Evolutionary conservation across 2,797 vertebrate species (phyloP), one percentile per base, ranked within the genome.

Genomic region (Mormyrops attenuatus): DNA sequence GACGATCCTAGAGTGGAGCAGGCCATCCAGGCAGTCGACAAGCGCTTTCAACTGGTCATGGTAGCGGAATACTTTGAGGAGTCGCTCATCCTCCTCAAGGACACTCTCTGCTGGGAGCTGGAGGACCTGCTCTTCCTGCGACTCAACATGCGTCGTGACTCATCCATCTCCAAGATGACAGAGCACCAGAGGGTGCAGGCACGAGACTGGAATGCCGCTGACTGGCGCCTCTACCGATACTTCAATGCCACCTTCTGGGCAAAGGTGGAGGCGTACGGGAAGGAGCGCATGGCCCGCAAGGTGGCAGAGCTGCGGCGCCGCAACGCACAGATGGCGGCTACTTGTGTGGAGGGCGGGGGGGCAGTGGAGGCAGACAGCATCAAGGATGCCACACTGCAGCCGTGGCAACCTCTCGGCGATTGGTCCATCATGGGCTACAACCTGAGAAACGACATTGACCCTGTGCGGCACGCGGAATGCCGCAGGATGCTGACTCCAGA

Each of bases 401-500:
- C 98, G 17, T 99, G 98, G 98, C 98, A 99, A 93, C 98, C 98
- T 0, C 90, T 98, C 1, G 98, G 98, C 41, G 93, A 97, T 90
- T 94, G 95, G 69, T 97, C 96, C 89, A 99, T 99, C 93, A 94
- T 98, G 90, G 98, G 98, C 22, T 99, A 99, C 95, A 99, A 99
- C 93, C 93, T 98, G 92, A 98, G 95, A 91, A 96, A 95, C 90
- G 93, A 95, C 89, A 96, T 97, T 69, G 94, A 96, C 85, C 95
- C 91, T 49, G 94, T 95, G 84, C 96, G 96, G 55, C 95, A 90
- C 57, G 95, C 95, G 82, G 92, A 97, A n/a, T 99, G 98, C 94
- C 95, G 97, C 41, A 98, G 97, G 94, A 99, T 99, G 98, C 95
- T 99, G 91, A 99, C 97, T 0, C 98, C 98, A 0, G 98, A 99